phyloP scores from a whole-genome alignment of 2,888 invertebrate species.

The Ochropleura plecta region DNA sequence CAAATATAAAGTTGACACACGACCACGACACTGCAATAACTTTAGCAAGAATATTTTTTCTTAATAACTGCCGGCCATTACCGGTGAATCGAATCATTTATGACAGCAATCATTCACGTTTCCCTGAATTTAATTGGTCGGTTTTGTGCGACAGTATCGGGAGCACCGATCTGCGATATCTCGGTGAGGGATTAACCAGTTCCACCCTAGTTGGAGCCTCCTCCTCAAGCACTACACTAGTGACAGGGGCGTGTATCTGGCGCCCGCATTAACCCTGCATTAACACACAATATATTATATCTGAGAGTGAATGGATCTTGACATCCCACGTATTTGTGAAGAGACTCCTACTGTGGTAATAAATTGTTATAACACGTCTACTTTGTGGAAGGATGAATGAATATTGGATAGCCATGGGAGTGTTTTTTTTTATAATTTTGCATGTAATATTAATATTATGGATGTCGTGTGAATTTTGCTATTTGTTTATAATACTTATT shows the following conservation, averaged over 20 bases:
- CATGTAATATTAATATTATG: background rate
- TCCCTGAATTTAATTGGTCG: conserved; percentile 60
- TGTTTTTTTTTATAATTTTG: conserved; percentile 5
- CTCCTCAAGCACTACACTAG: conserved; percentile 59
- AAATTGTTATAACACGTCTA: conserved; percentile 19
- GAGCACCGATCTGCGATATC: conserved; percentile 60
- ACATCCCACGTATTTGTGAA: conserved; percentile 48
- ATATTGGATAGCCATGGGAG: background rate
- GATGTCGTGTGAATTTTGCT: conserved; percentile 1
- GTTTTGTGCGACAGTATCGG: conserved; percentile 57
- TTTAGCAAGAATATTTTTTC: conserved; percentile 12
- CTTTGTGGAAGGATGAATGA: conserved; percentile 18
- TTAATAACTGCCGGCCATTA: conserved; percentile 33
- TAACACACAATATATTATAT: conserved; percentile 65
- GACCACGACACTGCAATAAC: conserved; percentile 1
- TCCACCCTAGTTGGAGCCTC: conserved; percentile 49
- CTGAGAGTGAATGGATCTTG: conserved; percentile 53
- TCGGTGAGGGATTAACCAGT: conserved; percentile 59
- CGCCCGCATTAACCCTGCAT: conserved; percentile 68
- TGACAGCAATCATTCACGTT: conserved; percentile 62
- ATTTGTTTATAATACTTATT: conserved; percentile 34
- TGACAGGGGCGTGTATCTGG: conserved; percentile 64
- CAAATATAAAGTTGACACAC: conserved; percentile 16
- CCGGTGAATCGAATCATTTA: conserved; percentile 53
- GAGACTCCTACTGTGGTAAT: conserved; percentile 30